Conservation (phyloP, 2,888 invertebrate genomes). For the Fragum sueziense region DNA sequence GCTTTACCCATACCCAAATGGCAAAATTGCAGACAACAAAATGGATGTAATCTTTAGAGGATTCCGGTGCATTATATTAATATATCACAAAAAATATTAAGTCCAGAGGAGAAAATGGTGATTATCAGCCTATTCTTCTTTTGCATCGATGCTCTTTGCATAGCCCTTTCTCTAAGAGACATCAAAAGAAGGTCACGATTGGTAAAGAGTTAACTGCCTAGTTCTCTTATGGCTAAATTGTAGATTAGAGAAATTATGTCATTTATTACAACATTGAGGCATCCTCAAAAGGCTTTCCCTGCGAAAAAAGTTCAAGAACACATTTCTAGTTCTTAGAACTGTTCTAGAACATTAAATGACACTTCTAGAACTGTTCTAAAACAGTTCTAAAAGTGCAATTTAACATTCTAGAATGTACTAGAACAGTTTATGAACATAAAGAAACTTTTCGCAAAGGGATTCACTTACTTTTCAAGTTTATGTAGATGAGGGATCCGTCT, state of each 20-base stretch:
- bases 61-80: not conserved
- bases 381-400: too few relatives aligned
- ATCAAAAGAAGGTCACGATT: not conserved
- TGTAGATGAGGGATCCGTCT: constrained; percentile 67
- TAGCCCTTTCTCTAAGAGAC: not conserved
- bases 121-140: not conserved
- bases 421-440: too few relatives aligned
- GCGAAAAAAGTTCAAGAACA: too few relatives aligned
- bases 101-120: not conserved
- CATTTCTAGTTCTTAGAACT: too few relatives aligned
- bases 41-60: not conserved
- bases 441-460: too few relatives aligned
- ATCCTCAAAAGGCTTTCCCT: too few relatives aligned
- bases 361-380: too few relatives aligned
- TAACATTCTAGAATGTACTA: too few relatives aligned
- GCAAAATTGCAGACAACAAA: not conserved
- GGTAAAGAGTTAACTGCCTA: not conserved
- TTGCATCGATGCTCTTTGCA: not conserved
- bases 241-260: too few relatives aligned
- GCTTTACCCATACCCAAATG: not conserved
- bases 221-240: too few relatives aligned
- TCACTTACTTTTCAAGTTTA: constrained; percentile 71
- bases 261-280: too few relatives aligned
- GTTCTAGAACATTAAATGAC: too few relatives aligned
- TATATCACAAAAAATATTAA: not conserved